Evolutionary conservation across 2,113 vertebrate species (phyloP).

Genomic region (Petroica traversi): DNA sequence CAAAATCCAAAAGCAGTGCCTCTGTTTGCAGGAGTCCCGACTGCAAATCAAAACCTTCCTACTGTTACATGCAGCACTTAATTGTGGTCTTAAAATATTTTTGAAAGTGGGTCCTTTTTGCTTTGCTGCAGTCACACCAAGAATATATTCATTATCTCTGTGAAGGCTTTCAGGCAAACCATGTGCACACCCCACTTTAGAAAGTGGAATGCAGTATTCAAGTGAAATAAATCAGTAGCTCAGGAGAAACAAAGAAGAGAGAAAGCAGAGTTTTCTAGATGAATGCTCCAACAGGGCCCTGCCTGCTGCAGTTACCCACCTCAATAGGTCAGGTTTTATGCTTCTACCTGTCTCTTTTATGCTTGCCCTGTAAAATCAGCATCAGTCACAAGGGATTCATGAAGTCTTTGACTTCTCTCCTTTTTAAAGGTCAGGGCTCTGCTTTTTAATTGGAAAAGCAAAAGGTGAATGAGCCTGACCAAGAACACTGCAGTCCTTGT

Average conservation of each 20-base stretch:
- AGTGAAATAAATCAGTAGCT: not conserved
- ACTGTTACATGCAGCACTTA: not conserved
- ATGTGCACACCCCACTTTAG: not conserved
- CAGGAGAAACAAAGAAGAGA: not conserved
- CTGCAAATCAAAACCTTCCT: not conserved
- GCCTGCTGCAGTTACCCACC: not conserved
- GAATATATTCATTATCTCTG: not conserved
- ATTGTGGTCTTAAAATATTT: not conserved
- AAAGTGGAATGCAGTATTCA: not conserved
- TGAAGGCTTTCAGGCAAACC: not conserved
- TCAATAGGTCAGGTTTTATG: slow-evolving; percentile 49
- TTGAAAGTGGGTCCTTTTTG: not conserved
- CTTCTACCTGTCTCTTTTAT: slow-evolving; percentile 45
- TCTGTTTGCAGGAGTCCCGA: not conserved
- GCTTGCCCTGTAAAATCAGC: slow-evolving; percentile 32
- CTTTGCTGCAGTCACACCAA: not conserved
- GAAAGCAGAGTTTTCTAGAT: not conserved
- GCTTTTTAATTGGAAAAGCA: slow-evolving; percentile 53
- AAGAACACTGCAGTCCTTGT: not conserved
- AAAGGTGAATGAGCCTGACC: not conserved
- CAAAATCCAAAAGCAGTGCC: not conserved
- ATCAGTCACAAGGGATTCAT: slow-evolving; percentile 6
- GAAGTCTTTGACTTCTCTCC: slow-evolving; percentile 42
- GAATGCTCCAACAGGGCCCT: not conserved
- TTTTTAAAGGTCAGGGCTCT: slow-evolving; percentile 49